Evolutionary conservation across 2,888 invertebrate species (phyloP).

Genomic region (Diachrysia chrysitis): DNA sequence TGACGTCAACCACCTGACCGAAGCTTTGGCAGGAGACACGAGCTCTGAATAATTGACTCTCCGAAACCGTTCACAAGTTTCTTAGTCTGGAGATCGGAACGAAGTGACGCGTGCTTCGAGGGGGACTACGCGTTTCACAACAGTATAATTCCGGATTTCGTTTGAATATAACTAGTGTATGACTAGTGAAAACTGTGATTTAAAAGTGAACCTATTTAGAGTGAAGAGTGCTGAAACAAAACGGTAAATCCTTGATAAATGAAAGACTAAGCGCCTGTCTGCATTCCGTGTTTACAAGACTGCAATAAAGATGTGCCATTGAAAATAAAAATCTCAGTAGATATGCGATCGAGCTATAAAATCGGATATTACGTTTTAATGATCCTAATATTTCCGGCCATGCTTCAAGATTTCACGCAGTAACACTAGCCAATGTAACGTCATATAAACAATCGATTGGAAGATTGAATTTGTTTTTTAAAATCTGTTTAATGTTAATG

Average conservation of each 20-base stretch:
- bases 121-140: constrained; percentile 56
- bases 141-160: constrained; percentile 59
- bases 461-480: constrained; percentile 13
- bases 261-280: neutral
- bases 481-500: constrained; percentile 21
- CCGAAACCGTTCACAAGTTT: constrained; percentile 81
- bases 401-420: constrained; percentile 43
- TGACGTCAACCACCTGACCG: constrained; percentile 85
- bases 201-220: constrained; percentile 38
- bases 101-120: constrained; percentile 72
- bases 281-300: constrained; percentile 55
- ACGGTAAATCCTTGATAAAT: constrained; percentile 48
- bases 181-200: constrained; percentile 50
- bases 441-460: constrained; percentile 46
- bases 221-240: constrained; percentile 30
- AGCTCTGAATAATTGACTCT: constrained; percentile 84
- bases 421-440: constrained; percentile 43
- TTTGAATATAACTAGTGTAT: constrained; percentile 57
- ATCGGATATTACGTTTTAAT: constrained; percentile 59
- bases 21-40: constrained; percentile 88
- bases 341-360: constrained; percentile 51
- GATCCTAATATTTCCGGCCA: constrained; percentile 57
- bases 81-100: constrained; percentile 85
- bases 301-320: constrained; percentile 52
- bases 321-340: constrained; percentile 56